Conservation (phyloP, 2,113 vertebrate genomes). For the Theropithecus gelada region DNA sequence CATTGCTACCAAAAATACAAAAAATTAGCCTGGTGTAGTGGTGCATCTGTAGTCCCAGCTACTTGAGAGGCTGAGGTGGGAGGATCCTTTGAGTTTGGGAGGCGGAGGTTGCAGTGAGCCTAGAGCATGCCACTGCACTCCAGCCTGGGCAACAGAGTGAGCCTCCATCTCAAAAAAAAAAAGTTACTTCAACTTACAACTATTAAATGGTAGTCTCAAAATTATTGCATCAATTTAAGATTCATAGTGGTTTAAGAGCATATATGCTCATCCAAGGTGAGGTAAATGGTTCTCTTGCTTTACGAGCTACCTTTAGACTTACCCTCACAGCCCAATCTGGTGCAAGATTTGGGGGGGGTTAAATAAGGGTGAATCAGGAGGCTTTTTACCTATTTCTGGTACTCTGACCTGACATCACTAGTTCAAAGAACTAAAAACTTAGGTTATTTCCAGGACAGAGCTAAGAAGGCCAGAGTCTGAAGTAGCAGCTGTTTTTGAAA, state of each 20-base stretch:
- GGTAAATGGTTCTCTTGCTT: background rate
- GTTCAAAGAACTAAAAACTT: constrained; percentile 30
- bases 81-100: too few species aligned
- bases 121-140: too few species aligned
- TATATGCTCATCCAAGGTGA: background rate
- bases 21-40: too few species aligned
- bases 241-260: background rate
- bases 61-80: too few species aligned
- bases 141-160: too few species aligned
- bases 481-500: background rate
- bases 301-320: background rate
- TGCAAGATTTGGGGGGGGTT: background rate
- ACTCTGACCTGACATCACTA: background rate
- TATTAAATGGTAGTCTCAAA: constrained; percentile 6
- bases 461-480: background rate
- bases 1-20: too few species aligned
- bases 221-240: background rate
- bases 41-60: too few species aligned
- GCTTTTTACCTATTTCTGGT: background rate
- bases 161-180: too few species aligned
- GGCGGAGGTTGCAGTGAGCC: too few species aligned
- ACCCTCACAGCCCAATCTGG: background rate
- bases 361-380: background rate
- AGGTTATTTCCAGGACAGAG: background rate
- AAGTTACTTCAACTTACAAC: constrained; percentile 8